Percentiles rank a stretch among this genome's conserved stretches.
Conservation (phyloP, 1,140 invertebrate species). For the Drosophila simulans region DNA sequence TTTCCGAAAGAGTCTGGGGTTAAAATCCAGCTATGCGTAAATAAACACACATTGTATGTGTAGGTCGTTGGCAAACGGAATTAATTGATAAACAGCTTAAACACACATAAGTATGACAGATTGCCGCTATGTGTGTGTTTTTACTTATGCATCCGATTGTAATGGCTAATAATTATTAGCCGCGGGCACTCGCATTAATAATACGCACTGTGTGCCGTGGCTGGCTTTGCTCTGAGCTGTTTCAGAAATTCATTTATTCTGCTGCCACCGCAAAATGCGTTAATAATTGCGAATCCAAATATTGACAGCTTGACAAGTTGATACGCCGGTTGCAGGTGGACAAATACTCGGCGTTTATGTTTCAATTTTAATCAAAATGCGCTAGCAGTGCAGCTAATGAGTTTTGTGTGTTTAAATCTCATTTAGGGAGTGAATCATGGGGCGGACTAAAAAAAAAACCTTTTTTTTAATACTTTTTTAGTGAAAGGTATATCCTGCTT, state of each 20-base stretch:
- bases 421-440: neutral
- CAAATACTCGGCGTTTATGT: slow-evolving; percentile 11
- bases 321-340: slow-evolving; percentile 4
- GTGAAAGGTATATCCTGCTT: no score
- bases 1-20: slow-evolving; percentile 12
- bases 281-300: slow-evolving; percentile 8
- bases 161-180: slow-evolving; percentile 11
- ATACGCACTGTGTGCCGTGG: slow-evolving; percentile 1
- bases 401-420: neutral
- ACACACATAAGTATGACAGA: slow-evolving; percentile 2
- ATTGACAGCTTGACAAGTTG: slow-evolving; percentile 38
- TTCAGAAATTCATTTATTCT: slow-evolving; percentile 1
- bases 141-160: slow-evolving; percentile 13
- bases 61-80: neutral
- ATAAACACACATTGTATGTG: slow-evolving; percentile 1
- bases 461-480: no score
- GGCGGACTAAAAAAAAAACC: no score
- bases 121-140: neutral
- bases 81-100: slow-evolving; percentile 3
- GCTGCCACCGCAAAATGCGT: slow-evolving; percentile 23
- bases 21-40: slow-evolving; percentile 2
- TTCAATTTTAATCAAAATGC: slow-evolving; percentile 9
- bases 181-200: neutral
- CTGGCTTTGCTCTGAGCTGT: neutral
- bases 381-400: neutral